Conservation (phyloP, 2,888 invertebrate genomes). For the Apamea crenata region DNA sequence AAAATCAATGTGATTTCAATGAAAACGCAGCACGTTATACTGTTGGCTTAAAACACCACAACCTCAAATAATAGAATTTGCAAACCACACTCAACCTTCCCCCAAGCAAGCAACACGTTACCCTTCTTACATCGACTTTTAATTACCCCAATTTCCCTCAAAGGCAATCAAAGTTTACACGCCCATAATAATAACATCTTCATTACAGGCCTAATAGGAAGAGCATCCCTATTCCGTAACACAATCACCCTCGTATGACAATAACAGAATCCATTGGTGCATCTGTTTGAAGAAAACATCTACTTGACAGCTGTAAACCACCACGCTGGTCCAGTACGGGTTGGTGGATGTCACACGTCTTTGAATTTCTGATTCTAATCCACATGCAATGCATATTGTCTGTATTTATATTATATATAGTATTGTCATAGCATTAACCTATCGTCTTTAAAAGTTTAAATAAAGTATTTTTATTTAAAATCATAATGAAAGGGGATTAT, state of each 20-base stretch:
- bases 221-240: constrained; percentile 32
- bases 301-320: not conserved
- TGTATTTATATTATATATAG: too few relatives aligned
- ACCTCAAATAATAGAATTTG: constrained; percentile 41
- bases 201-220: constrained; percentile 43
- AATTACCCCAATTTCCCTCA: constrained; percentile 61
- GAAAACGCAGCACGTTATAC: not conserved
- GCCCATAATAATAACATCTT: constrained; percentile 64
- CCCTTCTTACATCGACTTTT: constrained; percentile 58
- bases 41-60: constrained; percentile 2
- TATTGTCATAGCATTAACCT: too few relatives aligned
- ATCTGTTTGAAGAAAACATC: not conserved
- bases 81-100: constrained; percentile 7
- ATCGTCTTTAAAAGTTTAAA: too few relatives aligned
- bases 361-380: too few relatives aligned
- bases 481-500: not conserved
- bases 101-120: constrained; percentile 41
- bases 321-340: too few relatives aligned
- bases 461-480: too few relatives aligned
- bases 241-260: not conserved
- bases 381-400: too few relatives aligned
- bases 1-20: not conserved
- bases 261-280: not conserved
- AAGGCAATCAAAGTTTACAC: constrained; percentile 64
- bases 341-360: too few relatives aligned